Evolutionary conservation across 2,888 invertebrate genomes (phyloP).

Genomic region (Dicycla oo): DNA sequence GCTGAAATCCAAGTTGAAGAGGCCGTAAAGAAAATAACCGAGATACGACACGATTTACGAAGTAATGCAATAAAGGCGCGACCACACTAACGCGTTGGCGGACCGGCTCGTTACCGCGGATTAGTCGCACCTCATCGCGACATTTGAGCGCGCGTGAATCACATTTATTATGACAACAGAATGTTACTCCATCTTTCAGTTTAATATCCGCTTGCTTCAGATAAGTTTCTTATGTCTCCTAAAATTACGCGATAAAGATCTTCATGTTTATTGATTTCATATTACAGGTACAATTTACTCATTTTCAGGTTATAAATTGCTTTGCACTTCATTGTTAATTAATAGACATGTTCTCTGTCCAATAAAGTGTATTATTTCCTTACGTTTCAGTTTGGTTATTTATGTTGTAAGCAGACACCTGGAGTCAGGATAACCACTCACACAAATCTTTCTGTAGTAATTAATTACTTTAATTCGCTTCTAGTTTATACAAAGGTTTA

Average conservation of each 20-base stretch:
- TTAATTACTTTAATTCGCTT: not conserved
- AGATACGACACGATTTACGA: conserved; percentile 30
- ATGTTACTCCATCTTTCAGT: conserved; percentile 36
- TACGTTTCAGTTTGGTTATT: conserved; percentile 5
- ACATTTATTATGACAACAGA: conserved; percentile 64
- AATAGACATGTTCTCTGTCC: not conserved
- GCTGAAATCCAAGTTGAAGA: conserved; percentile 4
- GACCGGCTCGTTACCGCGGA: conserved; percentile 74
- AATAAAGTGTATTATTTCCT: not conserved
- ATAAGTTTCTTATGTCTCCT: conserved; percentile 43
- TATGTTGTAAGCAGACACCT: conserved; percentile 13
- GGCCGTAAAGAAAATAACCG: conserved; percentile 29
- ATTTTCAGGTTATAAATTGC: conserved; percentile 23
- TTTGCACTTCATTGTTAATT: conserved; percentile 27
- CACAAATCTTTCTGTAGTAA: conserved; percentile 1
- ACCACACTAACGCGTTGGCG: conserved; percentile 76
- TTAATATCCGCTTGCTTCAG: conserved; percentile 41
- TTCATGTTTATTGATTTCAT: conserved; percentile 37
- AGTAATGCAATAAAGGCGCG: conserved; percentile 69
- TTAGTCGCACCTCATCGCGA: conserved; percentile 78
- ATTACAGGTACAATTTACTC: conserved; percentile 26
- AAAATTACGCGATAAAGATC: conserved; percentile 48
- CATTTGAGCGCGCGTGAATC: conserved; percentile 63
- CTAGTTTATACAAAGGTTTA: not conserved
- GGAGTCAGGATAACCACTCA: not conserved